These are phyloP conservation scores for Euglossa dilemma DNA, from an alignment of 1,140 invertebrate species.

Conservation along the genomic window DNA sequence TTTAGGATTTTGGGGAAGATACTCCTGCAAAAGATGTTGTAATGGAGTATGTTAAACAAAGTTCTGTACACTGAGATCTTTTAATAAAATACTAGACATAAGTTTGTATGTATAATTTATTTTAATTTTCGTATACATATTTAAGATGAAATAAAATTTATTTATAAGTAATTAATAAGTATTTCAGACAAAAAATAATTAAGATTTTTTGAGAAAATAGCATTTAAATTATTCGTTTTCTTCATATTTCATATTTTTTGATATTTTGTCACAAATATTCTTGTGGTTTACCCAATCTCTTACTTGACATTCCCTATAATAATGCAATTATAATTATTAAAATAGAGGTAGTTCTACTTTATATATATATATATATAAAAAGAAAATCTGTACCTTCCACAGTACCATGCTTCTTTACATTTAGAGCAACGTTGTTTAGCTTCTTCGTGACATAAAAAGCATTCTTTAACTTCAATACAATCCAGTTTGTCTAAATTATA, in stretches of 20 bases:
- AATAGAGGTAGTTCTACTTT: constrained; percentile 7
- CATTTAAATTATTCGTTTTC: constrained; percentile 16
- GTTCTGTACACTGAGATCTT: constrained; percentile 78
- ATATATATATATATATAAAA: neutral
- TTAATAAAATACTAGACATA: constrained; percentile 77
- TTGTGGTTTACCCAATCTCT: constrained; percentile 81
- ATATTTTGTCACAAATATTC: constrained; percentile 71
- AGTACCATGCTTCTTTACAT: constrained; percentile 82
- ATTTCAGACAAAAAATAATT: too few species aligned
- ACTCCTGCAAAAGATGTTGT: constrained; percentile 96
- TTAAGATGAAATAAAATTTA: neutral
- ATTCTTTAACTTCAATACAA: constrained; percentile 74
- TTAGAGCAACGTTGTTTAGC: constrained; percentile 82
- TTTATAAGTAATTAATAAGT: neutral
- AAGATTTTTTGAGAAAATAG: neutral
- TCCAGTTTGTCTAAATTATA: constrained; percentile 82
- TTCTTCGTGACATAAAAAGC: constrained; percentile 76
- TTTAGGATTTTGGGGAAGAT: constrained; percentile 97
- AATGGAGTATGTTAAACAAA: constrained; percentile 93
- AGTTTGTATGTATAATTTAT: constrained; percentile 54
- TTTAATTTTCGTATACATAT: constrained; percentile 13
- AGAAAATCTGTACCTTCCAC: constrained; percentile 77
- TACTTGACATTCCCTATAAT: constrained; percentile 81
- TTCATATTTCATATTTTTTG: constrained; percentile 52
- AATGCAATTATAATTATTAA: neutral